A percentile compares a stretch with the other conserved stretches of the same genome.
Conservation (phyloP, 2,113 vertebrate genomes). For the Siniperca chuatsi region DNA sequence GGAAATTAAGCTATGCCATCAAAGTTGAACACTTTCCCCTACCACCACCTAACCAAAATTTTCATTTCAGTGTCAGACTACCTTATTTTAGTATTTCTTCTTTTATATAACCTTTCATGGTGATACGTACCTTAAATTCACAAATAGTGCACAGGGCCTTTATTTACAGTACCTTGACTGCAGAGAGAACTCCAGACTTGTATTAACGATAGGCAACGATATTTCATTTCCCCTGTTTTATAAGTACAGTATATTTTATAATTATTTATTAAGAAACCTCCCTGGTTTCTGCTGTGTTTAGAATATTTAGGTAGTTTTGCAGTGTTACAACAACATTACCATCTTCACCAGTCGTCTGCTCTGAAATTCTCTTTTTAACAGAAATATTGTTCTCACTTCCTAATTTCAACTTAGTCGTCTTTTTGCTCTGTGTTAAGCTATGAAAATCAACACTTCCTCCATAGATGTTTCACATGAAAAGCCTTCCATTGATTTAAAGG, state of each 20-base stretch:
- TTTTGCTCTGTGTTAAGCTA: background rate
- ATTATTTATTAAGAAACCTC: no score
- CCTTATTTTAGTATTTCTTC: background rate
- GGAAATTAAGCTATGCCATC: background rate
- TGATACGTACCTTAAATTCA: background rate
- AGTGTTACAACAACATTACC: background rate
- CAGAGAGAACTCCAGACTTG: background rate
- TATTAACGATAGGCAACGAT: background rate
- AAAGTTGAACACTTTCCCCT: background rate
- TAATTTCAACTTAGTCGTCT: background rate
- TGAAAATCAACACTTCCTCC: background rate
- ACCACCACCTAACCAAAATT: background rate
- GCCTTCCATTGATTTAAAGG: background rate
- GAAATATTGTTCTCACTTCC: background rate
- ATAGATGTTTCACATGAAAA: background rate
- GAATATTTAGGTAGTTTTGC: background rate
- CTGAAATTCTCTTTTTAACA: background rate
- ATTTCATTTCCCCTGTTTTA: background rate
- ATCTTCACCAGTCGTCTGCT: background rate
- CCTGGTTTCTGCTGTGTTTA: background rate
- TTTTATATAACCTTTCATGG: background rate
- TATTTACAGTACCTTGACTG: background rate
- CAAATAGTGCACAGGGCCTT: background rate
- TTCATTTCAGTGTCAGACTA: background rate
- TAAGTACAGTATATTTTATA: background rate